Evolutionary conservation across 2,113 vertebrate species (phyloP), one percentile per base, ranked within the genome.

Genomic region (Oreochromis niloticus): DNA sequence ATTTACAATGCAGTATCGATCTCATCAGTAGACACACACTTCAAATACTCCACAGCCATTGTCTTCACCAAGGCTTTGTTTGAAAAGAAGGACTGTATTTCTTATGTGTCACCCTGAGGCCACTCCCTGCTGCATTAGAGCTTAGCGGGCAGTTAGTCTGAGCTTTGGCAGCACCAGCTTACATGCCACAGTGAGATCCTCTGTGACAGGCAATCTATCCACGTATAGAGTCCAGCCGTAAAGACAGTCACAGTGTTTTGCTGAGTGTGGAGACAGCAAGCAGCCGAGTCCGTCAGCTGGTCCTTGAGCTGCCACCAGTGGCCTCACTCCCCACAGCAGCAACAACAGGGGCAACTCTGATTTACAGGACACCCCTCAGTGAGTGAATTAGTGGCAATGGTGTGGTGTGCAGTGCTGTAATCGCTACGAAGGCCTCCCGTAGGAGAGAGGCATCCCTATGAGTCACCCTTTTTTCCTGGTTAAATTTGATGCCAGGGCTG

Each of bases 271-370:
- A 55, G 85, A 79, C 81, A 32, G 63, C 43, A 13, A 55, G 88
- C 68, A 59, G 2, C 57, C 6, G 80, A 81, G 82, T 90, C 83
- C 87, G 89, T 92, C 93, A 91, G 73, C 81, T 27, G 89, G 91
- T 91, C 94, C 94, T 94, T 93, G 93, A 94, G 90, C 86, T 93
- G 93, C 90, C 93, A 88, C 48, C 43, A 56, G 81, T 80, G 11
- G 84, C 71, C 80, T 66, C 14, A 6, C 57, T 71, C 84, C 27
- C 27, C 9, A 24, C 83, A 19, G 80, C 88, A 22, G 71, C 90
- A 57, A 24, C 91, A 46, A 27, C 36, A 55, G 4, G 39, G 83
- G 73, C 86, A 75, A 19, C 73, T 3, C 46, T 90, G 90, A 96
- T 94, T 94, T 93, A 93, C 90, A 75, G 87, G 88, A 91, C 90